Evolutionary conservation across 2,888 invertebrate genomes (phyloP).

Genomic region (Quadriops clusia): DNA sequence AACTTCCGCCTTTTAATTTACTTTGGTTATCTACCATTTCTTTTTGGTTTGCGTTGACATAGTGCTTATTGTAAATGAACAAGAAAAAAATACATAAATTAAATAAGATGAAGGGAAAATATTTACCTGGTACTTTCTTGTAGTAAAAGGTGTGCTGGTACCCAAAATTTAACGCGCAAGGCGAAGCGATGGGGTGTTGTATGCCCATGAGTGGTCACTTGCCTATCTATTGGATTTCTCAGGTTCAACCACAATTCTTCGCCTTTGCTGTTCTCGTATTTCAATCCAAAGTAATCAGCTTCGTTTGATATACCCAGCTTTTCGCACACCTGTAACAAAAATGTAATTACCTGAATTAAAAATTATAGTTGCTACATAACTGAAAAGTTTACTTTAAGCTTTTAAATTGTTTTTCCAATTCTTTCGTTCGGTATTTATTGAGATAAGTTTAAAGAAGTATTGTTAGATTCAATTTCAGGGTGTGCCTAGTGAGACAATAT

Average conservation of each 20-base stretch:
- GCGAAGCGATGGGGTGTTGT: constrained; percentile 53
- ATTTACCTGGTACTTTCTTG: constrained; percentile 69
- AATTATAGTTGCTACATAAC: too few species aligned
- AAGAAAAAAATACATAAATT: background rate
- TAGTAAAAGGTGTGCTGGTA: constrained; percentile 74
- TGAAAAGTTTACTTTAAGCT: too few species aligned
- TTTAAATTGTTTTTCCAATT: too few species aligned
- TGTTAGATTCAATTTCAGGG: too few species aligned
- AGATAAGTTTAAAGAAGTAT: too few species aligned
- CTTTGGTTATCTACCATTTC: too few species aligned
- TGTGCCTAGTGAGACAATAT: too few species aligned
- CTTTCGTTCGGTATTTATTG: too few species aligned
- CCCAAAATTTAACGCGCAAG: constrained; percentile 81
- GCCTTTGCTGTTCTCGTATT: constrained; percentile 45
- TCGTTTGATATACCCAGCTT: constrained; percentile 72
- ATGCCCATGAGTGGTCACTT: constrained; percentile 46
- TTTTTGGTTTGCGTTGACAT: background rate
- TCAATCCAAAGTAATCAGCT: constrained; percentile 81
- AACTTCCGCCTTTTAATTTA: too few species aligned
- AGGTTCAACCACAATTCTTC: constrained; percentile 80
- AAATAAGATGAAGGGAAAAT: constrained; percentile 4
- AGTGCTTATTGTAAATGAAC: constrained; percentile 1
- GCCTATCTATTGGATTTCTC: constrained; percentile 67
- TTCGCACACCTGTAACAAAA: constrained; percentile 61
- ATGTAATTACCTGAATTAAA: constrained; percentile 9